A percentile compares a stretch with the other conserved stretches of the same genome.
Conservation (phyloP, 1,140 invertebrate species). For the Ceratitis capitata region DNA sequence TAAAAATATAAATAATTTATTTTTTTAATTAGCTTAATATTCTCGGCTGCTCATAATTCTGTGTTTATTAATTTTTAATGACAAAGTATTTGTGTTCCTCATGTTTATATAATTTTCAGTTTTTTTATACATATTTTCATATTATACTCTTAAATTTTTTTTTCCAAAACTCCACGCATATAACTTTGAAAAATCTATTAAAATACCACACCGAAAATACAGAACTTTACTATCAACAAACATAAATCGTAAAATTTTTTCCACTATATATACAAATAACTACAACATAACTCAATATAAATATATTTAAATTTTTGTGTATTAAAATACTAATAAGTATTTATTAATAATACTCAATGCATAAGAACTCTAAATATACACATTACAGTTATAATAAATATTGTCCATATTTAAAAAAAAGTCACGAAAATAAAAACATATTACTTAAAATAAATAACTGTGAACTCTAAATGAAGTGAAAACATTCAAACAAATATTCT, state of each 20-base stretch:
- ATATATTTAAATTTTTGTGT: not conserved
- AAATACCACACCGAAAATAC: not conserved
- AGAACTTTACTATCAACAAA: not conserved
- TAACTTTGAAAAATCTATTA: not conserved
- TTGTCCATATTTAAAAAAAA: slow-evolving; percentile 1
- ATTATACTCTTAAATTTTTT: not conserved
- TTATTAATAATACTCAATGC: not conserved
- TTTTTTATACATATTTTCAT: not conserved
- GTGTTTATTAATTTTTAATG: no score
- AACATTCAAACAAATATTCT: not conserved
- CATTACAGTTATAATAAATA: not conserved
- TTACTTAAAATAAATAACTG: not conserved
- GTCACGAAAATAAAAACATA: not conserved
- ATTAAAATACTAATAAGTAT: not conserved
- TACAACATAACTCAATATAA: not conserved
- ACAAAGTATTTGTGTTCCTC: no score
- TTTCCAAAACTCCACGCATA: not conserved
- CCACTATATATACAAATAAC: not conserved
- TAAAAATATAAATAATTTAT: no score
- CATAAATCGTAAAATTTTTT: not conserved
- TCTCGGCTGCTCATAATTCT: no score
- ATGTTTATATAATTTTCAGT: no score
- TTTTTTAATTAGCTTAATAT: no score
- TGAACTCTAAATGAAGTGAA: not conserved
- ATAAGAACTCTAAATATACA: not conserved